A percentile compares a stretch with the other conserved stretches of the same genome.
Conservation (phyloP, 2,797 vertebrate genomes). For the Atherinosoma microstoma region DNA sequence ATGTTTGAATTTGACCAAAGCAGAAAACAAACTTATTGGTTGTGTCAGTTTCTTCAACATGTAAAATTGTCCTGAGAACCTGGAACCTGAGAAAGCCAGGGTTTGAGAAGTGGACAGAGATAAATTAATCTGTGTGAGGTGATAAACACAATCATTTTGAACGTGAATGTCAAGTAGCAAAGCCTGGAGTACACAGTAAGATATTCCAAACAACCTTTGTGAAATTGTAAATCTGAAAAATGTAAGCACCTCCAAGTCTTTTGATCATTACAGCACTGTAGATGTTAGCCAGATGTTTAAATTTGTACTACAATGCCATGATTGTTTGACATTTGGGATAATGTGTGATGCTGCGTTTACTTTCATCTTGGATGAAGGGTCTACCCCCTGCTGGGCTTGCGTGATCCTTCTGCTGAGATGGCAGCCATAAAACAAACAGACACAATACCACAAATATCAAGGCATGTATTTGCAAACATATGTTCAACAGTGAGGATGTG, state of each 20-base stretch:
- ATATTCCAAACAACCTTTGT: not conserved
- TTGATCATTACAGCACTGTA: not conserved
- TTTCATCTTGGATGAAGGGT: not conserved
- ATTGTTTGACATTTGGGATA: conserved; percentile 39
- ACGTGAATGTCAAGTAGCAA: not conserved
- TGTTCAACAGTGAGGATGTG: conserved; percentile 40
- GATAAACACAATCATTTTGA: conserved; percentile 10
- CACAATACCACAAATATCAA: conserved; percentile 1
- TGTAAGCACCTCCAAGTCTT: not conserved
- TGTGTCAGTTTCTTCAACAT: conserved; percentile 50
- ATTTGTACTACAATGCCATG: not conserved
- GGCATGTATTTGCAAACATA: conserved; percentile 44
- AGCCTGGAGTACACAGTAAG: not conserved
- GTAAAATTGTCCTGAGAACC: conserved; percentile 9
- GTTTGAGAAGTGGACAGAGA: not conserved
- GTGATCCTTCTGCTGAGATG: conserved; percentile 22
- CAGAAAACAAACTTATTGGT: conserved; percentile 68
- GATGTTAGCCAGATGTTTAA: not conserved
- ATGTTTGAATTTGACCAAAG: conserved; percentile 1
- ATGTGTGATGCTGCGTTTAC: conserved; percentile 25
- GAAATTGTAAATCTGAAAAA: not conserved
- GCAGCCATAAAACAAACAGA: conserved; percentile 54
- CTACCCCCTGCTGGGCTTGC: conserved; percentile 12
- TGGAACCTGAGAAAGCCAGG: no score
- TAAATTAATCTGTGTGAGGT: not conserved